Percentiles rank a stretch among this genome's conserved stretches.
Evolutionary conservation across 2,888 invertebrate species (phyloP).

Genomic region (Peribatodes rhomboidaria): DNA sequence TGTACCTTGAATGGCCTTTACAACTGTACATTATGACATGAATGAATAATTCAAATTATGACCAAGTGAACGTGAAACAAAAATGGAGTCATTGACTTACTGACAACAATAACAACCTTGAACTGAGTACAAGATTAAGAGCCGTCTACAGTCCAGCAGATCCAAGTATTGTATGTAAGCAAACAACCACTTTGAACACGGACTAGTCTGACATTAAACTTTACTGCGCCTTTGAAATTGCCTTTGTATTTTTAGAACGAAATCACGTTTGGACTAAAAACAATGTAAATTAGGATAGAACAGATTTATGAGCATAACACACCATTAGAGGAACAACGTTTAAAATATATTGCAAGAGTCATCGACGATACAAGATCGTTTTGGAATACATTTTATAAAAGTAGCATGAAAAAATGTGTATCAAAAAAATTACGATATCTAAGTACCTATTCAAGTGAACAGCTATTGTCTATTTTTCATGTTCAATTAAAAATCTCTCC

Average conservation of each 20-base stretch:
- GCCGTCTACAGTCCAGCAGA: constrained; percentile 19
- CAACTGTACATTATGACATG: background rate
- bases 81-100: constrained; percentile 52
- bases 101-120: constrained; percentile 49
- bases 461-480: no score
- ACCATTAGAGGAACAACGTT: constrained; percentile 41
- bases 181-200: constrained; percentile 31
- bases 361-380: no score
- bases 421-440: no score
- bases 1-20: no score
- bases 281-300: constrained; percentile 41
- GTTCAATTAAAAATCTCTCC: no score
- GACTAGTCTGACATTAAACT: constrained; percentile 33
- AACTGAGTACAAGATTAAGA: constrained; percentile 46
- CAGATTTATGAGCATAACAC: constrained; percentile 44
- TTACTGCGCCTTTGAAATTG: constrained; percentile 37
- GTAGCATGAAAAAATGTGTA: no score
- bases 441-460: no score
- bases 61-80: background rate
- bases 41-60: constrained; percentile 4
- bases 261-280: constrained; percentile 43
- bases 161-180: constrained; percentile 25
- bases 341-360: no score
- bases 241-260: constrained; percentile 37
- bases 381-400: no score